Evolutionary conservation across 2,797 vertebrate genomes (phyloP).

Genomic region (Arnoldichthys spilopterus): DNA sequence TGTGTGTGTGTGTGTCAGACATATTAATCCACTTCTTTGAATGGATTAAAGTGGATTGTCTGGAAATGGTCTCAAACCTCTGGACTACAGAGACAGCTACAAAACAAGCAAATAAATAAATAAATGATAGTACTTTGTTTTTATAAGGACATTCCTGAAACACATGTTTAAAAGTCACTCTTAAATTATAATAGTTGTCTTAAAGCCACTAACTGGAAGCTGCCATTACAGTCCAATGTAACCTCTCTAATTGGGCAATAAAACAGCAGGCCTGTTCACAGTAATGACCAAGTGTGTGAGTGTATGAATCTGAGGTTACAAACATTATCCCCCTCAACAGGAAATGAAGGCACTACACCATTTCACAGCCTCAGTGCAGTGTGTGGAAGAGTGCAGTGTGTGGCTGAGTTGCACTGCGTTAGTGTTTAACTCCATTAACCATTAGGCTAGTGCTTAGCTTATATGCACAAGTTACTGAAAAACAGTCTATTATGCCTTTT

Average conservation of each 20-base stretch:
- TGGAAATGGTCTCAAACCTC: slow-evolving; percentile 39
- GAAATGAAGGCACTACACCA: background rate
- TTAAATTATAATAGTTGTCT: background rate
- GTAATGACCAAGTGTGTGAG: slow-evolving; percentile 1
- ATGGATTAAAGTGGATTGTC: slow-evolving; percentile 54
- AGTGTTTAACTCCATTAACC: slow-evolving; percentile 24
- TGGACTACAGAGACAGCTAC: background rate
- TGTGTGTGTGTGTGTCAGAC: slow-evolving; percentile 37
- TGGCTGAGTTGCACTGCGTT: background rate
- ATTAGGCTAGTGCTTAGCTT: background rate
- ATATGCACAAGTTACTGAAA: slow-evolving; percentile 3
- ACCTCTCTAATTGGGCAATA: slow-evolving; percentile 30
- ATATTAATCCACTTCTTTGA: slow-evolving; percentile 53
- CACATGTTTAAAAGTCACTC: background rate
- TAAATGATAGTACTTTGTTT: background rate
- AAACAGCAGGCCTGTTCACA: slow-evolving; percentile 11
- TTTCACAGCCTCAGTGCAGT: background rate
- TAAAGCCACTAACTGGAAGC: slow-evolving; percentile 13
- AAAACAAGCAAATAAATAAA: slow-evolving; percentile 5
- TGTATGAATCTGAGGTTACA: background rate
- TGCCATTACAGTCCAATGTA: slow-evolving; percentile 13
- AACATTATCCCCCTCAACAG: background rate
- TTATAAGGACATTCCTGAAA: background rate
- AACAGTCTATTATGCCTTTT: background rate
- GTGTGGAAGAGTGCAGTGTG: background rate